These are phyloP conservation scores for Drosophila tropicalis DNA, from an alignment of 1,140 invertebrate species.

Conservation along the genomic window DNA sequence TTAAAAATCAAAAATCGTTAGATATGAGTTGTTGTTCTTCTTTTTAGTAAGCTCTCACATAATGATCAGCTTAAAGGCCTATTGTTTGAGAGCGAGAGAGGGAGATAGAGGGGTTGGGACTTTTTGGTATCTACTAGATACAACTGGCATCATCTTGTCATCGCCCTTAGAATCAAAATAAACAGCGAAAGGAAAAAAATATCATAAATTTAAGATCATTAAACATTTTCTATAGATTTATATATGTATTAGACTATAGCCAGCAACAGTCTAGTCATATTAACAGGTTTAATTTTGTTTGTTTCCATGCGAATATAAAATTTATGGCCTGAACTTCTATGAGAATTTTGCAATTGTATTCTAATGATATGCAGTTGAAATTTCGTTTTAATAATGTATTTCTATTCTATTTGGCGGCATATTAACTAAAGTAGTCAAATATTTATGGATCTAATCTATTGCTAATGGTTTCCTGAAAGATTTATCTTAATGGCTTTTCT, in stretches of 20 bases:
- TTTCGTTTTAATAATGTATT: neutral
- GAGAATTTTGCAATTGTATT: constrained; percentile 4
- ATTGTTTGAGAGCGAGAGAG: neutral
- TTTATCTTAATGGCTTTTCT: neutral
- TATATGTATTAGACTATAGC: neutral
- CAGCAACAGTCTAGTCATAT: neutral
- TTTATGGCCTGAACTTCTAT: neutral
- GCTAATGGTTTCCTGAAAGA: too few relatives aligned
- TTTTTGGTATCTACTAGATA: neutral
- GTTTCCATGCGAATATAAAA: neutral
- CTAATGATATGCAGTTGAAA: neutral
- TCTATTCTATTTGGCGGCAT: neutral
- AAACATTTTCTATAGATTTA: constrained; percentile 2
- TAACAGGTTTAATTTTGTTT: constrained; percentile 6
- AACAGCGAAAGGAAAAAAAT: neutral
- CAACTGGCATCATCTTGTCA: constrained; percentile 1
- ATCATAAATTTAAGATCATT: neutral
- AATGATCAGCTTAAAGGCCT: constrained; percentile 8
- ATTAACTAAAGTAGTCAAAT: neutral
- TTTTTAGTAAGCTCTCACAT: constrained; percentile 2
- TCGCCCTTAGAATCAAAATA: neutral
- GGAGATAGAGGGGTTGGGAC: neutral
- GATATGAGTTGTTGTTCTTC: neutral
- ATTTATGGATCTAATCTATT: neutral
- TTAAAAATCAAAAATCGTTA: constrained; percentile 29